These are phyloP conservation scores for Cryptocephalus primarius DNA, from an alignment of 2,888 invertebrate species.

Conservation along the genomic window DNA sequence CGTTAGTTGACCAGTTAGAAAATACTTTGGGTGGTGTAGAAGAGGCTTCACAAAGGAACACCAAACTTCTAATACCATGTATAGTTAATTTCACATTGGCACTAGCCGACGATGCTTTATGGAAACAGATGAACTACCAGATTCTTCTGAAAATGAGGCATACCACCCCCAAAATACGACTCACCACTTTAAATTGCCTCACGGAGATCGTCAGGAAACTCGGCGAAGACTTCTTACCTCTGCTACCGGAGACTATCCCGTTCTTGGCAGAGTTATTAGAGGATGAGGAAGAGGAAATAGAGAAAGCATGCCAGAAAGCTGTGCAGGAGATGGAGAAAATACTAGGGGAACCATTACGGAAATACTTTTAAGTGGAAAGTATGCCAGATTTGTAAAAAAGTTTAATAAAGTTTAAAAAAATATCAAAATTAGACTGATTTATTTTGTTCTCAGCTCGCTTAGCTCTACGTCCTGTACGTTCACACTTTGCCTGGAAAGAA, in stretches of 20 bases:
- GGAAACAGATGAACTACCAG: conserved; percentile 87
- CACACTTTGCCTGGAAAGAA: not conserved
- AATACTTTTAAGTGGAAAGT: conserved; percentile 54
- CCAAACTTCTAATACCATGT: conserved; percentile 59
- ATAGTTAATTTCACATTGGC: conserved; percentile 74
- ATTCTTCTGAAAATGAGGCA: conserved; percentile 79
- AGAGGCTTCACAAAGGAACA: conserved; percentile 47
- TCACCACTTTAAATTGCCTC: conserved; percentile 59
- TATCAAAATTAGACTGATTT: not conserved
- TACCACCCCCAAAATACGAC: conserved; percentile 60
- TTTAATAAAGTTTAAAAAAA: not conserved
- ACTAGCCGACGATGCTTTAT: conserved; percentile 73
- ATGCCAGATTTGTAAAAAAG: not conserved
- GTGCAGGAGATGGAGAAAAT: conserved; percentile 77
- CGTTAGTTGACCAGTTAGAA: conserved; percentile 81
- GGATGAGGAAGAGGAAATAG: conserved; percentile 76
- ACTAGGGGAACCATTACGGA: conserved; percentile 81
- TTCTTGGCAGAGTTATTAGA: conserved; percentile 89
- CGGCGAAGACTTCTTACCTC: conserved; percentile 78
- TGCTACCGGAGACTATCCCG: conserved; percentile 87
- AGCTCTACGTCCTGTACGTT: not conserved
- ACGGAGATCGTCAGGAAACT: conserved; percentile 73
- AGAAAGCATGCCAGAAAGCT: conserved; percentile 66
- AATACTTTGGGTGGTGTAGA: conserved; percentile 57
- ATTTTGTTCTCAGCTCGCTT: not conserved